These are phyloP conservation scores for Drosophila borborema DNA, from an alignment of 2,888 invertebrate species.

Conservation along the genomic window DNA sequence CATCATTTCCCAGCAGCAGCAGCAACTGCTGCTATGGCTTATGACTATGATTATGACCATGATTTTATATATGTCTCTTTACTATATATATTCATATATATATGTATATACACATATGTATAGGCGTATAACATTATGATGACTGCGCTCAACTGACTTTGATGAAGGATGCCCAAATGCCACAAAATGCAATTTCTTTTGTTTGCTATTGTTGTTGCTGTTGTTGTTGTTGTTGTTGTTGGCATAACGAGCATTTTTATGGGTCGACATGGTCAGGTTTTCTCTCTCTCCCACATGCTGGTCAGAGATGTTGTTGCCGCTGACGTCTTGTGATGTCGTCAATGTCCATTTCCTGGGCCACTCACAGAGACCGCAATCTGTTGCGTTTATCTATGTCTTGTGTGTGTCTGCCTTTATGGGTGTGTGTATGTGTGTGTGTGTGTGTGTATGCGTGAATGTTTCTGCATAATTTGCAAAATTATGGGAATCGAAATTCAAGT, in stretches of 20 bases:
- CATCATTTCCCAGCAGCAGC: conserved; percentile 1
- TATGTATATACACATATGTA: conserved; percentile 5
- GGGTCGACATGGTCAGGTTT: conserved; percentile 72
- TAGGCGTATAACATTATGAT: conserved; percentile 25
- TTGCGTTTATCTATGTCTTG: conserved; percentile 63
- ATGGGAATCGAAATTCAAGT: conserved; percentile 75
- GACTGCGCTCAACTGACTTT: conserved; percentile 47
- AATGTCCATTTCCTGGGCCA: conserved; percentile 68
- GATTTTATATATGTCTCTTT: conserved; percentile 19
- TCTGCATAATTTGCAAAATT: conserved; percentile 75
- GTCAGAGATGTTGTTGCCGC: conserved; percentile 43
- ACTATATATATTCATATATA: conserved; percentile 8
- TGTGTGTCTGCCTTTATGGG: conserved; percentile 38
- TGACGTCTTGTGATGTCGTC: conserved; percentile 62
- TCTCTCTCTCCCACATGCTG: conserved; percentile 67
- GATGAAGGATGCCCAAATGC: conserved; percentile 58
- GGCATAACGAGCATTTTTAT: conserved; percentile 60
- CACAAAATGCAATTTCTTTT: conserved; percentile 62
- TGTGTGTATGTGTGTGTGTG: conserved; percentile 61
- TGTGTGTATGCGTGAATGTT: conserved; percentile 64
- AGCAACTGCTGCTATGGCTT: conserved; percentile 9
- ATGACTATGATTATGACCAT: conserved; percentile 34
- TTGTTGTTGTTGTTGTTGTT: conserved; percentile 33
- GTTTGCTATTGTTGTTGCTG: conserved; percentile 23
- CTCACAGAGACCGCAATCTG: conserved; percentile 66